A percentile compares a stretch with the other conserved stretches of the same genome.
These are phyloP conservation scores for Dolichallabes microphthalmus DNA, from an alignment of 2,113 vertebrate species.

Conservation along the genomic window DNA sequence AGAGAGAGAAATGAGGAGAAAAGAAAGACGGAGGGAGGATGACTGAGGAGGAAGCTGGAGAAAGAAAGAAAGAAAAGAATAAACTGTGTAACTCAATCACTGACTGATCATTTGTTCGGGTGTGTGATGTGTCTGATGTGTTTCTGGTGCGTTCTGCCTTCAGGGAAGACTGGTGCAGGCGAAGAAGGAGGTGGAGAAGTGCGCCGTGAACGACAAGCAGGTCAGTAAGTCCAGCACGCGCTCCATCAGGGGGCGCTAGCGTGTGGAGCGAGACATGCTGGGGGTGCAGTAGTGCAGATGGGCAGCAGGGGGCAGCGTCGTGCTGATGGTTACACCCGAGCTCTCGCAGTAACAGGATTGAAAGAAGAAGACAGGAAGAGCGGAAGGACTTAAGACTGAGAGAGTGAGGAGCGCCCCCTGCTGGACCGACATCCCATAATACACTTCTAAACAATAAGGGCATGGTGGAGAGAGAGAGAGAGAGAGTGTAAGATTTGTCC, in stretches of 20 bases:
- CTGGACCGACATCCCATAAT: not conserved
- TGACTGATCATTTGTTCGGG: not conserved
- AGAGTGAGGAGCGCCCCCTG: no score
- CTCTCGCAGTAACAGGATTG: not conserved
- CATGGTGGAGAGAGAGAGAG: no score
- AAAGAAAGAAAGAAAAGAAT: not conserved
- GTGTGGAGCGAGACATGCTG: not conserved
- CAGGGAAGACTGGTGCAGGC: constrained; percentile 90
- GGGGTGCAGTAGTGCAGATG: not conserved
- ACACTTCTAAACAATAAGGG: not conserved
- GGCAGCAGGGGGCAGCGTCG: not conserved
- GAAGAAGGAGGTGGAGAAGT: constrained; percentile 94
- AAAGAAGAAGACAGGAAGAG: not conserved
- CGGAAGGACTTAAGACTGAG: not conserved
- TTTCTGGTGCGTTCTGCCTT: constrained; percentile 30
- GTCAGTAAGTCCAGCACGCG: constrained; percentile 62
- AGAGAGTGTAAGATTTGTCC: no score
- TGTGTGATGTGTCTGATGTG: not conserved
- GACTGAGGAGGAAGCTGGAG: not conserved
- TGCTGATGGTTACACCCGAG: not conserved
- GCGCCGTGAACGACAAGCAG: constrained; percentile 94
- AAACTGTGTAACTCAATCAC: not conserved
- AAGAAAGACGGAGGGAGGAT: not conserved
- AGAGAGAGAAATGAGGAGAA: not conserved
- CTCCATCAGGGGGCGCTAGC: no score